These are phyloP conservation scores for Zootermopsis nevadensis DNA, from an alignment of 2,888 invertebrate species.

Conservation along the genomic window DNA sequence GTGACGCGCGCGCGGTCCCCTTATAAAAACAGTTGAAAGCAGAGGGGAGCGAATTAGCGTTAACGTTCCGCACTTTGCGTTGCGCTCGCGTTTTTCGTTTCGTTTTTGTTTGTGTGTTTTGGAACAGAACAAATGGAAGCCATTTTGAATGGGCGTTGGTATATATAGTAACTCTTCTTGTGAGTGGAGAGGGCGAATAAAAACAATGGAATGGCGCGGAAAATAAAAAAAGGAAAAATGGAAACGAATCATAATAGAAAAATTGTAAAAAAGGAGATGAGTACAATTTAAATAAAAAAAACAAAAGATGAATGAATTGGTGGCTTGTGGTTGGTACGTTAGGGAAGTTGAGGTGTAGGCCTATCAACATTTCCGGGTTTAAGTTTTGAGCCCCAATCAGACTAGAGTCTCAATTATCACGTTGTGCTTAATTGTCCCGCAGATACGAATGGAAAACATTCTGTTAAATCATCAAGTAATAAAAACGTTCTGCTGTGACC, in stretches of 20 bases:
- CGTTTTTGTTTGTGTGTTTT: constrained; percentile 43
- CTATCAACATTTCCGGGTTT: constrained; percentile 25
- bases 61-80: constrained; percentile 39
- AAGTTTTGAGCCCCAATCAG: constrained; percentile 16
- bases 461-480: constrained; percentile 3
- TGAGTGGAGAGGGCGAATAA: constrained; percentile 24
- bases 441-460: not conserved
- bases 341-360: constrained; percentile 14
- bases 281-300: constrained; percentile 31
- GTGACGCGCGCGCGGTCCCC: constrained; percentile 35
- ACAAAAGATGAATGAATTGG: constrained; percentile 36
- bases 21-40: constrained; percentile 42
- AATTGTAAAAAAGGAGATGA: constrained; percentile 31
- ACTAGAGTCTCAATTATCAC: constrained; percentile 2
- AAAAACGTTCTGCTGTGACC: not conserved
- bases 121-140: constrained; percentile 41
- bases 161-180: constrained; percentile 42
- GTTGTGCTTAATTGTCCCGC: not conserved
- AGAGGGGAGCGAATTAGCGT: constrained; percentile 37
- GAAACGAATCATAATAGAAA: constrained; percentile 42
- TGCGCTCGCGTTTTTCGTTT: constrained; percentile 21
- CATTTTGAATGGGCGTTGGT: constrained; percentile 40
- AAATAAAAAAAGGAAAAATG: constrained; percentile 26
- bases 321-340: not conserved
- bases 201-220: constrained; percentile 32